Base-by-base conservation (phyloP, 2,888 invertebrate species). In the Bembecia ichneumoniformis region DNA sequence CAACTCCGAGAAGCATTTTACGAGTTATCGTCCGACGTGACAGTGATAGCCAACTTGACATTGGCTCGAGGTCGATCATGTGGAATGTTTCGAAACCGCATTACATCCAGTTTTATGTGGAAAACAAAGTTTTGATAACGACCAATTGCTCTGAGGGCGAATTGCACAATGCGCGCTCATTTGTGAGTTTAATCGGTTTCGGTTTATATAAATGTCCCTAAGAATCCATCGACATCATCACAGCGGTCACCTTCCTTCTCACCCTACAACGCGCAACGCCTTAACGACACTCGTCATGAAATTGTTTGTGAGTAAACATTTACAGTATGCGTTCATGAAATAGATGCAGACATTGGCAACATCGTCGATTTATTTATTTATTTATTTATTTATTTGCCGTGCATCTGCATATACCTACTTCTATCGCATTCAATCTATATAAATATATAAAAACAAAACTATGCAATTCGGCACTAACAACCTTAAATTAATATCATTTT, bases 301-400 rank as follows among this genome's bases (percentile, higher is more conserved):
- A 54, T 49, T 51, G 11, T 55, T 54, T 48, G 57, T 57, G 50
- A 57, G 51, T 52, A 35, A 13, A 35, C 47, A 43, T 58, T 54
- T 9, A 28, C 9, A 28, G 5, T 28, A 17, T 4, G 3, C 4
- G 28, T 28, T 9, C 7, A 28, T 7, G 2, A 28, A 28, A 28
- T 7, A 9, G 9, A 28, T 28, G 28, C 9, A 2, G 0, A 2
- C 9, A 7, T 4, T 17, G 17, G 17, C 3, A n/a, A n/a, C n/a
- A n/a, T n/a, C n/a, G n/a, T n/a, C n/a, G n/a, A n/a, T n/a, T n/a
- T n/a, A n/a, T n/a, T n/a, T n/a, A n/a, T n/a, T n/a, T n/a, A n/a
- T n/a, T n/a, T n/a, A n/a, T n/a, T n/a, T n/a, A n/a, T n/a, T n/a
- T n/a, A n/a, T n/a, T n/a, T n/a, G n/a, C n/a, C n/a, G n/a, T n/a